phyloP scores from a whole-genome alignment of 2,113 vertebrate species.

The Apaloderma vittatum region DNA sequence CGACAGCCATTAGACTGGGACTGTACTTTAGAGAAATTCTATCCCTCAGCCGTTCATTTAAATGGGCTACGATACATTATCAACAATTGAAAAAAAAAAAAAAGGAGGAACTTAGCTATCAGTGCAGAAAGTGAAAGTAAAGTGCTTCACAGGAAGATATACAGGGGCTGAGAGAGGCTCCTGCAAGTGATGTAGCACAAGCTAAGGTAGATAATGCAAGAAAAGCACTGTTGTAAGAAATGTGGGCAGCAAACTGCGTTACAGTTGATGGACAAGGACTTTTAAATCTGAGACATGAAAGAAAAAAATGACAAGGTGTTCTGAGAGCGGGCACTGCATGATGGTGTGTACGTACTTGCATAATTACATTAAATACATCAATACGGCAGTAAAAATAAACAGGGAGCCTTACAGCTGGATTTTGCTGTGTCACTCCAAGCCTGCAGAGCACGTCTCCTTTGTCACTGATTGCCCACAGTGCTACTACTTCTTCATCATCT shows the following conservation, averaged over 20 bases:
- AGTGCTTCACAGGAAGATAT: neutral
- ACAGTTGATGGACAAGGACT: neutral
- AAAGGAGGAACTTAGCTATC: neutral
- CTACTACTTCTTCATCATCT: conserved; percentile 75
- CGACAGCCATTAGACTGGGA: neutral
- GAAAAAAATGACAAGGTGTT: neutral
- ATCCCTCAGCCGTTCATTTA: neutral
- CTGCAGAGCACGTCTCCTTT: conserved; percentile 97
- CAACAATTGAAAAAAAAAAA: neutral
- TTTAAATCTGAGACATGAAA: neutral
- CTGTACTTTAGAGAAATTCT: neutral
- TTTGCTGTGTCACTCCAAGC: conserved; percentile 87
- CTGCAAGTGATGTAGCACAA: neutral
- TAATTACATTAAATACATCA: neutral
- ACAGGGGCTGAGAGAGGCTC: neutral
- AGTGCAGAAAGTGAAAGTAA: neutral
- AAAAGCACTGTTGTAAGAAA: neutral
- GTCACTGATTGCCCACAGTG: conserved; percentile 95
- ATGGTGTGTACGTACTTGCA: neutral
- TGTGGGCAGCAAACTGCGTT: neutral
- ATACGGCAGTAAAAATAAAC: neutral
- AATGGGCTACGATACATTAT: neutral
- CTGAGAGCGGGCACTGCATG: neutral
- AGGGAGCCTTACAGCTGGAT: conserved; percentile 87
- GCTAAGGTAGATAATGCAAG: neutral